phyloP scores from a whole-genome alignment of 2,888 invertebrate species.

The Dasysyrphus tricinctus region DNA sequence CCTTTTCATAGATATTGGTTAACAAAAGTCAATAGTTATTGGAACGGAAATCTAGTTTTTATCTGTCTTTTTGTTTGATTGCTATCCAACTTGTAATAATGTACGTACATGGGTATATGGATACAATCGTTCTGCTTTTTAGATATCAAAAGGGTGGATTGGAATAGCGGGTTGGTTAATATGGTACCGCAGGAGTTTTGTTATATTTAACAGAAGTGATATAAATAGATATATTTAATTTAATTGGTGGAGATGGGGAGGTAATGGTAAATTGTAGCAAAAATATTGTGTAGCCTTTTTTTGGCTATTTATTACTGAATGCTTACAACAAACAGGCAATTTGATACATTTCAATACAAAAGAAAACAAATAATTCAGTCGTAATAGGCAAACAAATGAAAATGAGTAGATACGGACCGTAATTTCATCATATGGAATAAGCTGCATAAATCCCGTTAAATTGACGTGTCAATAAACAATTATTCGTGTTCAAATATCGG shows the following conservation, averaged over 20 bases:
- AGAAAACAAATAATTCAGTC: background rate
- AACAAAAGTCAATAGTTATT: constrained; percentile 67
- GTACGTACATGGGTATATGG: constrained; percentile 32
- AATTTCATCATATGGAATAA: too few species aligned
- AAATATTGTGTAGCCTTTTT: background rate
- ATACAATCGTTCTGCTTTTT: constrained; percentile 35
- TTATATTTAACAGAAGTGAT: constrained; percentile 17
- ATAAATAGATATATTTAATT: constrained; percentile 10
- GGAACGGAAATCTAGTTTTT: constrained; percentile 57
- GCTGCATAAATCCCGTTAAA: too few species aligned
- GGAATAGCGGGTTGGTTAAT: background rate
- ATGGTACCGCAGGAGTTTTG: constrained; percentile 23
- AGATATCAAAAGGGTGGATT: constrained; percentile 8
- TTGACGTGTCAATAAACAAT: too few species aligned
- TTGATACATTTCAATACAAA: background rate
- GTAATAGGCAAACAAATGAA: too few species aligned
- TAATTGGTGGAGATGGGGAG: background rate
- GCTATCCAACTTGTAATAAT: constrained; percentile 34
- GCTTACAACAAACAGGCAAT: constrained; percentile 4
- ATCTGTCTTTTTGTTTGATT: constrained; percentile 53
- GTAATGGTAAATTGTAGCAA: background rate
- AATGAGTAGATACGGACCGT: too few species aligned
- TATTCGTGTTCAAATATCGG: too few species aligned
- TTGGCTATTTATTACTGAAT: background rate
- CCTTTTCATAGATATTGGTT: constrained; percentile 54